Evolutionary conservation across 2,888 invertebrate genomes (phyloP).

Genomic region (Julus scanicus): DNA sequence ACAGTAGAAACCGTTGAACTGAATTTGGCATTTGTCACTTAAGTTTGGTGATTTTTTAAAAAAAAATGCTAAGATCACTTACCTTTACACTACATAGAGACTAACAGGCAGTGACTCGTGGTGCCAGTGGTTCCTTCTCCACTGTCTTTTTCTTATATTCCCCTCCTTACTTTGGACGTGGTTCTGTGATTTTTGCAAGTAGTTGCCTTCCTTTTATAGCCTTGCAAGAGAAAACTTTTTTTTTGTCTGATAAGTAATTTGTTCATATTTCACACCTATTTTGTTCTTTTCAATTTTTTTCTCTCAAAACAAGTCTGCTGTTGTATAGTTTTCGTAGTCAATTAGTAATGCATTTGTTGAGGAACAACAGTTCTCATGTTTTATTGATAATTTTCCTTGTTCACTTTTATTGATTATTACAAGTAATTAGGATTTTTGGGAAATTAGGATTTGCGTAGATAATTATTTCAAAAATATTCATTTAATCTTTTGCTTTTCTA

Average conservation of each 20-base stretch:
- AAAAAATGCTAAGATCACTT: not conserved
- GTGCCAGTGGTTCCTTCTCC: constrained; percentile 18
- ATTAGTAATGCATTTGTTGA: not conserved
- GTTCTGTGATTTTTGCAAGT: constrained; percentile 25
- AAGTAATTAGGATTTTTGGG: not conserved
- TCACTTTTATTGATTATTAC: not conserved
- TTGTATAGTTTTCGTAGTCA: not conserved
- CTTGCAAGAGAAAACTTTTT: constrained; percentile 3
- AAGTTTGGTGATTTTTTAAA: not conserved
- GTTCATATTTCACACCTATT: constrained; percentile 23
- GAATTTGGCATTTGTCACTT: not conserved
- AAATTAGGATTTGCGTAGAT: not conserved
- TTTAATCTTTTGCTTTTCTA: not conserved
- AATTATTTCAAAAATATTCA: not conserved
- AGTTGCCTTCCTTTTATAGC: constrained; percentile 23
- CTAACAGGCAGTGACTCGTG: not conserved
- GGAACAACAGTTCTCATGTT: not conserved
- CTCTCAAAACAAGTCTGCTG: not conserved
- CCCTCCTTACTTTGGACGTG: not conserved
- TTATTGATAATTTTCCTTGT: not conserved
- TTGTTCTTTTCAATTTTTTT: not conserved
- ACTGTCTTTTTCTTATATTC: not conserved
- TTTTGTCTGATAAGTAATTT: not conserved
- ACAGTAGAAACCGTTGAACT: not conserved
- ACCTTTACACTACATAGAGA: constrained; percentile 8